These are phyloP conservation scores for Papilio aristodemus DNA, from an alignment of 1,140 invertebrate genomes.

Conservation along the genomic window DNA sequence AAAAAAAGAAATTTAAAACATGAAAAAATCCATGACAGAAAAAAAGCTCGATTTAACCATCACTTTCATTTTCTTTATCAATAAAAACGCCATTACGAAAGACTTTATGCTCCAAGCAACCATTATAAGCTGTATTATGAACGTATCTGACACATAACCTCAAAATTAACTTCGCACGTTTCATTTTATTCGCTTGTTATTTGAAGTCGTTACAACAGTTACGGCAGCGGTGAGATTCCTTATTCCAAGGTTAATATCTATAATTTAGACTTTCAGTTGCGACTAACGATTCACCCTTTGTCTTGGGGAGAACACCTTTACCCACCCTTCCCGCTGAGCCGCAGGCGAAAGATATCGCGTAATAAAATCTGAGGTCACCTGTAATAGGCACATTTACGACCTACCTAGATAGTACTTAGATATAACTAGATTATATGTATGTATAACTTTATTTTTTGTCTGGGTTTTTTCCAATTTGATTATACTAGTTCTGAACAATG, in stretches of 20 bases:
- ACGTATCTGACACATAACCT: constrained; percentile 13
- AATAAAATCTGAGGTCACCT: constrained; percentile 8
- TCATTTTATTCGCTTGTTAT: constrained; percentile 5
- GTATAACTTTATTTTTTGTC: no score
- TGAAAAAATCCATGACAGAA: background rate
- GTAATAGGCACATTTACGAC: background rate
- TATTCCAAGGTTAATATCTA: constrained; percentile 15
- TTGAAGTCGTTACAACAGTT: constrained; percentile 11
- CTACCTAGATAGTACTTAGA: constrained; percentile 2
- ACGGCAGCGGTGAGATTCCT: constrained; percentile 3
- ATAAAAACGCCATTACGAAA: background rate
- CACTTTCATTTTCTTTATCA: background rate
- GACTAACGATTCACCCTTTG: constrained; percentile 13
- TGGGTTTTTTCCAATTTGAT: no score
- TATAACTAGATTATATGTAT: background rate
- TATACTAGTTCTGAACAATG: background rate
- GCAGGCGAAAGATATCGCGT: constrained; percentile 9
- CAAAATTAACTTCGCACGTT: constrained; percentile 15
- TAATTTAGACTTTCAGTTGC: constrained; percentile 8
- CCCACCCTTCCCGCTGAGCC: background rate
- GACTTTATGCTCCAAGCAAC: background rate
- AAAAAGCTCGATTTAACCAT: background rate
- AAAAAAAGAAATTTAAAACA: background rate
- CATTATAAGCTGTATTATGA: constrained; percentile 3
- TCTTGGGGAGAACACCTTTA: background rate